Evolutionary conservation across 2,888 invertebrate genomes (phyloP).

Genomic region (Drosophila rubida): DNA sequence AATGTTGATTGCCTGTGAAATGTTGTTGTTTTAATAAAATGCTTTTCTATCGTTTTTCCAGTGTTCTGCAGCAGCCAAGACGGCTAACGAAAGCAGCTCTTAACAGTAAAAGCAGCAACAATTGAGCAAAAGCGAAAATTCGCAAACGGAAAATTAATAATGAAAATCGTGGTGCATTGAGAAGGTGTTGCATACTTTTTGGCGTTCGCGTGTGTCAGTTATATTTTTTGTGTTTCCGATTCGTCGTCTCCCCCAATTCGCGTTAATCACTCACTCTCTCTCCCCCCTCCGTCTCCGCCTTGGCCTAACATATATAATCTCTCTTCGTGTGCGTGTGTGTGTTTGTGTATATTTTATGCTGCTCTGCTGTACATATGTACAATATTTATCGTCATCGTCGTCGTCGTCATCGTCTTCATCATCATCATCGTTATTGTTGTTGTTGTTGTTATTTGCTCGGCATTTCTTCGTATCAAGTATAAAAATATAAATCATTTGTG

Average conservation of each 20-base stretch:
- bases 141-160: not conserved
- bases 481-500: slow-evolving; percentile 73
- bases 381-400: slow-evolving; percentile 71
- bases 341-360: slow-evolving; percentile 57
- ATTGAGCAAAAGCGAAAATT: not conserved
- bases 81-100: slow-evolving; percentile 10
- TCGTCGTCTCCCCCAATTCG: slow-evolving; percentile 24
- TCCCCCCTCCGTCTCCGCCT: not conserved
- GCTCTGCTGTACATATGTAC: slow-evolving; percentile 74
- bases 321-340: slow-evolving; percentile 41
- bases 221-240: slow-evolving; percentile 30
- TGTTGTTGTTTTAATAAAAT: slow-evolving; percentile 9
- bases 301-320: not conserved
- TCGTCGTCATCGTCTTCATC: slow-evolving; percentile 27
- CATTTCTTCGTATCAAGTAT: slow-evolving; percentile 49
- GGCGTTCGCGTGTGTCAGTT: slow-evolving; percentile 24
- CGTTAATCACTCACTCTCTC: not conserved
- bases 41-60: slow-evolving; percentile 24
- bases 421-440: slow-evolving; percentile 43
- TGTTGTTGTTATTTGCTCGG: slow-evolving; percentile 61
- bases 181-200: slow-evolving; percentile 53
- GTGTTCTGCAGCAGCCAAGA: slow-evolving; percentile 18
- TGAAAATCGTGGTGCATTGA: slow-evolving; percentile 35
- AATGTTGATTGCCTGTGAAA: slow-evolving; percentile 24
- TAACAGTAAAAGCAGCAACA: slow-evolving; percentile 20